phyloP scores from a whole-genome alignment of 2,797 vertebrate genomes.

The Clarias platycephalus region DNA sequence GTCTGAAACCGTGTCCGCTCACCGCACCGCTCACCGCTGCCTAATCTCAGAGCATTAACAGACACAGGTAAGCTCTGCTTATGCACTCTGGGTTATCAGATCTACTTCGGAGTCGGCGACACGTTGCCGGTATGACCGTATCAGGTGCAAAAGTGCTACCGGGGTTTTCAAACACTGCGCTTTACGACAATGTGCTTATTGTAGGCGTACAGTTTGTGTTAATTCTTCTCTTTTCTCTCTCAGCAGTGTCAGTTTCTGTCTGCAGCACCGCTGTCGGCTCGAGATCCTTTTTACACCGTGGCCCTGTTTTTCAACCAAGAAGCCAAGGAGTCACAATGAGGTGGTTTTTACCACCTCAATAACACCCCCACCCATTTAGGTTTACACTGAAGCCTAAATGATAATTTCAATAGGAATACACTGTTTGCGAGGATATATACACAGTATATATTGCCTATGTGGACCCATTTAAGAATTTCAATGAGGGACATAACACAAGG shows the following conservation, averaged over 20 bases:
- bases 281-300: no score
- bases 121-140: background rate
- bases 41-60: slow-evolving; percentile 76
- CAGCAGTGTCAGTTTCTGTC: background rate
- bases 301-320: background rate
- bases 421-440: background rate
- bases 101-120: background rate
- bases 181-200: background rate
- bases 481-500: background rate
- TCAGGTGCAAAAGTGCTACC: background rate
- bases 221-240: background rate
- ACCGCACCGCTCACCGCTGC: slow-evolving; percentile 57
- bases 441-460: background rate
- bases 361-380: background rate
- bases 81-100: slow-evolving; percentile 58
- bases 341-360: background rate
- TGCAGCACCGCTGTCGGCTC: background rate
- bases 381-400: background rate
- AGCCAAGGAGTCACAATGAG: background rate
- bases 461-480: background rate
- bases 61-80: slow-evolving; percentile 73
- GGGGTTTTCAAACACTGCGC: background rate
- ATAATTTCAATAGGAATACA: background rate
- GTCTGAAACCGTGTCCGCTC: slow-evolving; percentile 65
- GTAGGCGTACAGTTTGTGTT: background rate